Evolutionary conservation across 2,888 invertebrate genomes (phyloP).

Genomic region (Synanthedon andrenaeformis): DNA sequence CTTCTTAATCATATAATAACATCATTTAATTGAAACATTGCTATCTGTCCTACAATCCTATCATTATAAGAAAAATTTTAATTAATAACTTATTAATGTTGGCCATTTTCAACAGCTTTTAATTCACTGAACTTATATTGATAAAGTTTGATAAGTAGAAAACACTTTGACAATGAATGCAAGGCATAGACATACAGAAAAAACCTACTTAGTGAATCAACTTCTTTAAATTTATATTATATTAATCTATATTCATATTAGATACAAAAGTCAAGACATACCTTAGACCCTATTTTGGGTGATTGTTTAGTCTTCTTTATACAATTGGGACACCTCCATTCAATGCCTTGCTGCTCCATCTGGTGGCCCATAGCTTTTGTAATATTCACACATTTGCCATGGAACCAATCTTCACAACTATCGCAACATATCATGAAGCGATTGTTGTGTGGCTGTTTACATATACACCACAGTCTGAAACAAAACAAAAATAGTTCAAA

Average conservation of each 20-base stretch:
- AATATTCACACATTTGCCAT: constrained; percentile 96
- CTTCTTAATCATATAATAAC: too few relatives aligned
- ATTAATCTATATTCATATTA: too few relatives aligned
- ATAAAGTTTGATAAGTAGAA: neutral
- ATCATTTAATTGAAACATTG: too few relatives aligned
- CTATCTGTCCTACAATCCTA: too few relatives aligned
- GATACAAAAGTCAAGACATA: too few relatives aligned
- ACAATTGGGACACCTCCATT: constrained; percentile 92
- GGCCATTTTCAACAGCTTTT: too few relatives aligned
- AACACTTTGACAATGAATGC: neutral
- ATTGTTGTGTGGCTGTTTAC: constrained; percentile 94
- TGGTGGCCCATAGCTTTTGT: constrained; percentile 91
- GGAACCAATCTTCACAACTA: constrained; percentile 96
- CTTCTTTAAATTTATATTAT: too few relatives aligned
- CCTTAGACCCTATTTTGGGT: constrained; percentile 17
- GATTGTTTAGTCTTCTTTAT: constrained; percentile 64
- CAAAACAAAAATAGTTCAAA: constrained; percentile 1
- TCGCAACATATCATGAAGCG: constrained; percentile 98
- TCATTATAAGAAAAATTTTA: too few relatives aligned
- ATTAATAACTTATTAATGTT: too few relatives aligned
- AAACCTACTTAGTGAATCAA: too few relatives aligned
- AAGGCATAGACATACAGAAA: too few relatives aligned
- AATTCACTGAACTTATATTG: too few relatives aligned
- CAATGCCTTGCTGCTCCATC: constrained; percentile 89
- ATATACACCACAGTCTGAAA: constrained; percentile 90